A percentile compares a stretch with the other conserved stretches of the same genome.
Conservation (phyloP, 1,140 invertebrate species). For the Uloborus diversus region DNA sequence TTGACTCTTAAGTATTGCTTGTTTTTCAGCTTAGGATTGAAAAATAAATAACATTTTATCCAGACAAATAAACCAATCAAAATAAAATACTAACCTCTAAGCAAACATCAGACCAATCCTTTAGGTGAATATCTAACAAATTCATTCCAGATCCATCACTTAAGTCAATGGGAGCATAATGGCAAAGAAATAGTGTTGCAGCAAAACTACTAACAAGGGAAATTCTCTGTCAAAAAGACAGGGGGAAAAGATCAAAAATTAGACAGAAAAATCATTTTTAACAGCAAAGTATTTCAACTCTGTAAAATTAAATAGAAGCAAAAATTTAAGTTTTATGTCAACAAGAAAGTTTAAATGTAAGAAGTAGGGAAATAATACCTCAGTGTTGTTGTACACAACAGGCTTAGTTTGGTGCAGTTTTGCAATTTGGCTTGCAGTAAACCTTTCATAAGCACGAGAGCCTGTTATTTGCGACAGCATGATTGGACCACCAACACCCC, state of each 20-base stretch:
- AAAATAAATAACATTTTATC: too few relatives aligned
- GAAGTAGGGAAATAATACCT: conserved; percentile 69
- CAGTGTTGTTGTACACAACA: conserved; percentile 81
- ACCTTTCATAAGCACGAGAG: conserved; percentile 90
- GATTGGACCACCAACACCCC: conserved; percentile 78
- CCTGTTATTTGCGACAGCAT: conserved; percentile 88
- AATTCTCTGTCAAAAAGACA: conserved; percentile 75
- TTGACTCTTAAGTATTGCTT: too few relatives aligned
- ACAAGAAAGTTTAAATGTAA: neutral
- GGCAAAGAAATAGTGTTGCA: conserved; percentile 87
- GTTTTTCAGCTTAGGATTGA: too few relatives aligned
- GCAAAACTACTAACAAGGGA: conserved; percentile 93
- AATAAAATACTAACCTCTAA: conserved; percentile 71
- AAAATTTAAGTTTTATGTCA: too few relatives aligned
- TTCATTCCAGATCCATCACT: conserved; percentile 98
- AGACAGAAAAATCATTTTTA: neutral
- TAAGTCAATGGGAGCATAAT: conserved; percentile 88
- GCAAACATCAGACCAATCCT: conserved; percentile 80
- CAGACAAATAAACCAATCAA: too few relatives aligned
- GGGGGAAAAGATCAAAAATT: neutral
- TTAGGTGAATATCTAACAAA: conserved; percentile 83
- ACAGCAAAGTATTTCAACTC: too few relatives aligned
- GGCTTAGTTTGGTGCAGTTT: conserved; percentile 81
- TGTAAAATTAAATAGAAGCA: too few relatives aligned
- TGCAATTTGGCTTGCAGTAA: conserved; percentile 91